A percentile compares a stretch with the other conserved stretches of the same genome.
phyloP scores from a whole-genome alignment of 2,888 invertebrate species.

The Orthosia gracilis region DNA sequence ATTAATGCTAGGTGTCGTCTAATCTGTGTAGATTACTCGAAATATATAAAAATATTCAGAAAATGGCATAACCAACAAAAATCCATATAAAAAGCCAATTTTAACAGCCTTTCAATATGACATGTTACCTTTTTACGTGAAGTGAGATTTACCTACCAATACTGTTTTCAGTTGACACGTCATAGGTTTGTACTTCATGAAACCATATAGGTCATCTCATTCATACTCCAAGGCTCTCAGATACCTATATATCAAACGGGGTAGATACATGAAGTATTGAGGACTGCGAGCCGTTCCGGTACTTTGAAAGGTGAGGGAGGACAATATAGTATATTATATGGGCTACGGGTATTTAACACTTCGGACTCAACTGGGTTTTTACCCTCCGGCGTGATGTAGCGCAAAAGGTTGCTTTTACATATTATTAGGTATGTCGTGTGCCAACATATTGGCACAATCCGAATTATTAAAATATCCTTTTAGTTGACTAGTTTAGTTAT shows the following conservation, averaged over 20 bases:
- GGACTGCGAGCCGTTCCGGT: constrained; percentile 51
- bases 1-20: too few species aligned
- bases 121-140: background rate
- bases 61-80: too few species aligned
- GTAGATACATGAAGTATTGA: constrained; percentile 34
- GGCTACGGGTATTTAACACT: constrained; percentile 39
- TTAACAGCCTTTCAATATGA: background rate
- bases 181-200: background rate
- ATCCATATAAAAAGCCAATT: too few species aligned
- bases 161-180: background rate
- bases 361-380: constrained; percentile 48
- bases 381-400: constrained; percentile 35
- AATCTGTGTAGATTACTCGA: too few species aligned
- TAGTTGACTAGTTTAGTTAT: background rate
- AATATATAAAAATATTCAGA: too few species aligned
- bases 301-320: constrained; percentile 40
- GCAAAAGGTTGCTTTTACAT: constrained; percentile 42
- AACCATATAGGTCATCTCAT: constrained; percentile 2
- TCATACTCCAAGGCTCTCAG: constrained; percentile 4
- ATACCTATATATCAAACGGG: constrained; percentile 37
- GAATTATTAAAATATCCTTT: background rate
- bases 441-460: background rate
- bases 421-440: background rate
- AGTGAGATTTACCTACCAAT: too few species aligned
- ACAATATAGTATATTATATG: constrained; percentile 33